Percentiles rank a stretch among this genome's conserved stretches.
phyloP scores from a whole-genome alignment of 1,140 invertebrate genomes.

The Drosophila paulistorum region DNA sequence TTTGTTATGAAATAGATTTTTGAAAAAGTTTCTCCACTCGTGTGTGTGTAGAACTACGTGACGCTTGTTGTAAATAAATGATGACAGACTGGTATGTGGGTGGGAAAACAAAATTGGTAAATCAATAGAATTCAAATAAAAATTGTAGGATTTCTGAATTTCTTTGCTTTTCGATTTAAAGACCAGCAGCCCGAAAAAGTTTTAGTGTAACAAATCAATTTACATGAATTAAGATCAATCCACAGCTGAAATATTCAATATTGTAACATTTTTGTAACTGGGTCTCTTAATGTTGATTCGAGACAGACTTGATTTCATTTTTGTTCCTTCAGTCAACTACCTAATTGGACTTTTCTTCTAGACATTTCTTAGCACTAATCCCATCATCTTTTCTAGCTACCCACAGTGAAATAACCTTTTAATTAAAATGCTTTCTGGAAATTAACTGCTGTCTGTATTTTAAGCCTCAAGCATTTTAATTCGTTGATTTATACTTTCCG shows the following conservation, averaged over 20 bases:
- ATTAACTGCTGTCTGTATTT: not conserved
- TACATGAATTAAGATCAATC: too few species aligned
- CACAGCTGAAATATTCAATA: too few species aligned
- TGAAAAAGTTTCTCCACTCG: slow-evolving; percentile 19
- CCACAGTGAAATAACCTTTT: not conserved
- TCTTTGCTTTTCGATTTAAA: not conserved
- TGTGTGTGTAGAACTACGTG: slow-evolving; percentile 29
- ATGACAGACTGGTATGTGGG: slow-evolving; percentile 28
- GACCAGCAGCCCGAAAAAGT: too few species aligned
- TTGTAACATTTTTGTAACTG: too few species aligned
- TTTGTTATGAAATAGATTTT: slow-evolving; percentile 51
- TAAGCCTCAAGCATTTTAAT: not conserved
- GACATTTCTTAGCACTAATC: not conserved
- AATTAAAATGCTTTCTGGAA: slow-evolving; percentile 1
- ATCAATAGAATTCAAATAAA: slow-evolving; percentile 49
- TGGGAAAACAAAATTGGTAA: slow-evolving; percentile 40
- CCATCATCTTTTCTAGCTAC: not conserved
- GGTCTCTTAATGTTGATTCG: too few species aligned
- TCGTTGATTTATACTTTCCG: slow-evolving; percentile 2
- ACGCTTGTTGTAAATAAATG: slow-evolving; percentile 52
- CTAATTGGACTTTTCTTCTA: not conserved
- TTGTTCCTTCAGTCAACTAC: not conserved
- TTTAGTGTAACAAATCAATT: too few species aligned
- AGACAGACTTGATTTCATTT: too few species aligned
- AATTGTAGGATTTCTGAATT: slow-evolving; percentile 25